These are phyloP conservation scores for Pempheris klunzingeri DNA, from an alignment of 2,797 vertebrate genomes.

Conservation along the genomic window DNA sequence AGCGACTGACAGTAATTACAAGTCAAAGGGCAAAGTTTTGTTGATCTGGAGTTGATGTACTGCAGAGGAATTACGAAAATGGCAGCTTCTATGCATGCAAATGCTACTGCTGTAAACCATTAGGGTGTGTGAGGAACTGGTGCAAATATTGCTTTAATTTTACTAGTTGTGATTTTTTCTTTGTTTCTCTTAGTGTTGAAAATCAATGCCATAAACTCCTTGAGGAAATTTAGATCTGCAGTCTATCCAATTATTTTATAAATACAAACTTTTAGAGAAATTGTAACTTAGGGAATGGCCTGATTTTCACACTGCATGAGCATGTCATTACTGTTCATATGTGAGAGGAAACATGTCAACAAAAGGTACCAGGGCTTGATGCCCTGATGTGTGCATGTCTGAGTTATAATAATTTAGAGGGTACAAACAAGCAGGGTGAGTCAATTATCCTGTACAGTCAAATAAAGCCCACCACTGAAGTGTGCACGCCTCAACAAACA, in stretches of 20 bases:
- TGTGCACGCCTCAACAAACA: conserved; percentile 25
- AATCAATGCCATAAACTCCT: conserved; percentile 10
- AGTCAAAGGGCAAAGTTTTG: conserved; percentile 17
- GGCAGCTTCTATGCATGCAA: not conserved
- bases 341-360: conserved; percentile 1
- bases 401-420: conserved; percentile 6
- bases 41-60: conserved; percentile 19
- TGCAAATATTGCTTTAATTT: conserved; percentile 12
- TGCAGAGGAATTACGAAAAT: conserved; percentile 13
- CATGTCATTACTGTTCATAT: not conserved
- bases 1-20: not conserved
- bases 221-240: not conserved
- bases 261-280: conserved; percentile 3
- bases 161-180: not conserved
- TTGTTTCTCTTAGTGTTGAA: not conserved
- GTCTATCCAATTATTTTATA: conserved; percentile 31
- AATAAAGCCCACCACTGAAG: conserved; percentile 40
- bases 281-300: not conserved
- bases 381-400: not conserved
- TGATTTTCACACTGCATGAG: conserved; percentile 14
- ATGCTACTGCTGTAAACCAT: not conserved
- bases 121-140: not conserved
- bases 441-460: conserved; percentile 59
- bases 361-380: not conserved
- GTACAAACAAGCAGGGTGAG: conserved; percentile 32